phyloP scores from a whole-genome alignment of 2,113 vertebrate species.

The Cochlearius cochlearius region DNA sequence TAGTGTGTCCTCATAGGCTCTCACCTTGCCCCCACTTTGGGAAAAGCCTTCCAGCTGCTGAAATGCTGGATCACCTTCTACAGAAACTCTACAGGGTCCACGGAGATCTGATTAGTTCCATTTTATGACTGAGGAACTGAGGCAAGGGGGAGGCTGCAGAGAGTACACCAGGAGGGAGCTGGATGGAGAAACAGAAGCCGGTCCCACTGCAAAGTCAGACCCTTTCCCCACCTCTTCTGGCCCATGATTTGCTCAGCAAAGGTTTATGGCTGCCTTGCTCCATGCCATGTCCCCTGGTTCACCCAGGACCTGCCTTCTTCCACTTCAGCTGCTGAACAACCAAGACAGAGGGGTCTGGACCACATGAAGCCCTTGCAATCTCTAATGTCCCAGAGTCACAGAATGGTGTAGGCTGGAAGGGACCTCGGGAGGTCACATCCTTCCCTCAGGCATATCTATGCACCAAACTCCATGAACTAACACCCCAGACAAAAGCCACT shows the following conservation, averaged over 20 bases:
- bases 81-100: neutral
- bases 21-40: neutral
- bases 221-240: neutral
- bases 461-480: neutral
- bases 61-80: neutral
- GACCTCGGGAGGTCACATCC: neutral
- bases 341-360: neutral
- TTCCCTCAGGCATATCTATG: neutral
- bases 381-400: neutral
- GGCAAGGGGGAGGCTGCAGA: neutral
- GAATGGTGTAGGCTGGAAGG: neutral
- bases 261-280: neutral
- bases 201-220: neutral
- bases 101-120: neutral
- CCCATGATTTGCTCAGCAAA: neutral
- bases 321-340: neutral
- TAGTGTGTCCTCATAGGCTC: neutral
- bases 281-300: too few species aligned
- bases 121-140: neutral
- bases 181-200: neutral
- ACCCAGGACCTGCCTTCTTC: neutral
- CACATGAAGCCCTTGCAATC: neutral
- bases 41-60: neutral
- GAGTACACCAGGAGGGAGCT: neutral
- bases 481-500: neutral